Conservation (phyloP, 1,140 invertebrate species). For the Sycophila sp. region DNA sequence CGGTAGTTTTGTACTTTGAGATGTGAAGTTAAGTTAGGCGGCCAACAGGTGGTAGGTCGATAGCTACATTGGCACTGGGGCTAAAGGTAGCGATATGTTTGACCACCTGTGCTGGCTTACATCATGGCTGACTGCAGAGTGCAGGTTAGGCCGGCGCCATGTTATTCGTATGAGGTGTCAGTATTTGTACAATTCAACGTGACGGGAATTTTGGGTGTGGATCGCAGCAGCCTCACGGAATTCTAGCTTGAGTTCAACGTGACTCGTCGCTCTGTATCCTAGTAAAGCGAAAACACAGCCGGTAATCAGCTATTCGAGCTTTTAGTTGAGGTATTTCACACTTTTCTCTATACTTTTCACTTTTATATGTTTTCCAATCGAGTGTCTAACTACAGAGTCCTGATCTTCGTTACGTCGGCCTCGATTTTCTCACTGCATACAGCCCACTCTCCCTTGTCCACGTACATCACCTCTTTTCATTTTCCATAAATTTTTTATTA, state of each 20-base stretch:
- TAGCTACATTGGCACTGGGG: too few species aligned
- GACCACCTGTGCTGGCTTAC: background rate
- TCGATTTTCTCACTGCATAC: too few species aligned
- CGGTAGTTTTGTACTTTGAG: too few species aligned
- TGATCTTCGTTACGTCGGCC: too few species aligned
- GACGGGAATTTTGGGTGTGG: slow-evolving; percentile 66
- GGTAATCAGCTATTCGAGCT: background rate
- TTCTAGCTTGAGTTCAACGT: background rate
- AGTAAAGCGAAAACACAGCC: background rate
- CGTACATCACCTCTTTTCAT: too few species aligned
- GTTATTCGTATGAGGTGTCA: slow-evolving; percentile 66
- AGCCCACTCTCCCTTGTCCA: too few species aligned
- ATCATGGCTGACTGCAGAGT: slow-evolving; percentile 34
- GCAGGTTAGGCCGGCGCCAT: slow-evolving; percentile 55
- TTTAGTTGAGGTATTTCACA: background rate
- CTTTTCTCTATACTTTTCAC: background rate
- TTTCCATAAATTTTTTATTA: too few species aligned
- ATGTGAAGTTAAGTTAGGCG: too few species aligned
- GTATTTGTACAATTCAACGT: slow-evolving; percentile 66
- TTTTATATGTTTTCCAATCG: too few species aligned
- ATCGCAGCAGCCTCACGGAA: slow-evolving; percentile 46
- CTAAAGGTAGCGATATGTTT: too few species aligned
- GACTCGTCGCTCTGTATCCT: slow-evolving; percentile 5
- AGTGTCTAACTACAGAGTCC: too few species aligned
- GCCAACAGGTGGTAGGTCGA: too few species aligned